phyloP scores from a whole-genome alignment of 1,140 invertebrate genomes.

The Eubasilissa regina region DNA sequence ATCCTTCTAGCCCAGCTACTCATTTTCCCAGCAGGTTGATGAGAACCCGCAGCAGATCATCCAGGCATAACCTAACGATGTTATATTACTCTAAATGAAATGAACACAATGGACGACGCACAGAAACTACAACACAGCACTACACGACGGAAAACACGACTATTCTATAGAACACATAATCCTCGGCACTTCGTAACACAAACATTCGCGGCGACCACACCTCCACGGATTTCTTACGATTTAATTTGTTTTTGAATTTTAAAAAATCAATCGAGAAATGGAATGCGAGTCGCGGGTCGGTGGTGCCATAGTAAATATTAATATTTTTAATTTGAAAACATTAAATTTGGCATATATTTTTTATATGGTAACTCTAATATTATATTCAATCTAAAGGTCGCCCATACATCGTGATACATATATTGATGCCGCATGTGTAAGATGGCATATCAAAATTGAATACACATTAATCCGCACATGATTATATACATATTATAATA shows the following conservation, averaged over 20 bases:
- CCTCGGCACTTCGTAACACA: slow-evolving; percentile 31
- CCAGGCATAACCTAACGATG: slow-evolving; percentile 51
- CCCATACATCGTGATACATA: too few species aligned
- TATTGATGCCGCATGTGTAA: too few species aligned
- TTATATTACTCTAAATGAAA: slow-evolving; percentile 36
- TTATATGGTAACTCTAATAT: background rate
- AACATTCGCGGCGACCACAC: slow-evolving; percentile 49
- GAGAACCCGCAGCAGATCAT: slow-evolving; percentile 33
- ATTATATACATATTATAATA: too few species aligned
- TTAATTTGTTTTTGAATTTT: slow-evolving; percentile 54
- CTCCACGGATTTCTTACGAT: slow-evolving; percentile 47
- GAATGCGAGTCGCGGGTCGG: slow-evolving; percentile 46
- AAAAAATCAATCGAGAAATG: slow-evolving; percentile 55
- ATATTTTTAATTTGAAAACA: background rate
- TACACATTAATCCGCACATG: too few species aligned
- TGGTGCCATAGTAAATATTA: slow-evolving; percentile 37
- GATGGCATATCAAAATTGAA: too few species aligned
- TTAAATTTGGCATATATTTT: background rate
- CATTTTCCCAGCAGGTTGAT: slow-evolving; percentile 71
- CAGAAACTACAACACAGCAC: background rate
- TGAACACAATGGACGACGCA: slow-evolving; percentile 38
- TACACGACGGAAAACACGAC: slow-evolving; percentile 15
- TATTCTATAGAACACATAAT: slow-evolving; percentile 24
- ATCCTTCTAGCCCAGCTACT: slow-evolving; percentile 92
- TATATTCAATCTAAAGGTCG: too few species aligned